phyloP scores from a whole-genome alignment of 2,888 invertebrate species.

The Xanthia togata region DNA sequence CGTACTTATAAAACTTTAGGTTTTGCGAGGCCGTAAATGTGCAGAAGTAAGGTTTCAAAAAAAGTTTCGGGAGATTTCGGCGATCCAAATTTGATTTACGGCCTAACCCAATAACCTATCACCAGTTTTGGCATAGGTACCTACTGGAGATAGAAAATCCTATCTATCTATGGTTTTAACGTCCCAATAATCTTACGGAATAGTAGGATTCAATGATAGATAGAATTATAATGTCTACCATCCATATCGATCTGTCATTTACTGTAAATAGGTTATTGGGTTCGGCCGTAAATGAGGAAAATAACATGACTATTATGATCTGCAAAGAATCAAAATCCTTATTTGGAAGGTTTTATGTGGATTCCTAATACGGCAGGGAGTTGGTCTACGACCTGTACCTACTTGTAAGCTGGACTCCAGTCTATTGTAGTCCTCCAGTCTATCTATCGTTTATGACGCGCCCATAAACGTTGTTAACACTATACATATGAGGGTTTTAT shows the following conservation, averaged over 20 bases:
- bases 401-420: background rate
- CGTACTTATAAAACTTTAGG: constrained; percentile 48
- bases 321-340: background rate
- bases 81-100: background rate
- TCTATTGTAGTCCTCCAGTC: too few relatives aligned
- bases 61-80: background rate
- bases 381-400: background rate
- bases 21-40: constrained; percentile 14
- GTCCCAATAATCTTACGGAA: too few relatives aligned
- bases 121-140: too few relatives aligned
- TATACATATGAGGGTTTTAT: constrained; percentile 55
- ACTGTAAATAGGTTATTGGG: too few relatives aligned
- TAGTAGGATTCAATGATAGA: too few relatives aligned
- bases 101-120: too few relatives aligned
- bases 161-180: too few relatives aligned
- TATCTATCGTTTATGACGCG: constrained; percentile 32
- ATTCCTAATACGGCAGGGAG: background rate
- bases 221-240: too few relatives aligned
- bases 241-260: too few relatives aligned
- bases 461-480: constrained; percentile 53
- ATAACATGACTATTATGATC: background rate
- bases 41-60: constrained; percentile 17
- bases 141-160: too few relatives aligned
- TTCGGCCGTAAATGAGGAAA: too few relatives aligned
- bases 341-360: background rate